phyloP scores from a whole-genome alignment of 2,797 vertebrate species.

The Antennarius maculatus region DNA sequence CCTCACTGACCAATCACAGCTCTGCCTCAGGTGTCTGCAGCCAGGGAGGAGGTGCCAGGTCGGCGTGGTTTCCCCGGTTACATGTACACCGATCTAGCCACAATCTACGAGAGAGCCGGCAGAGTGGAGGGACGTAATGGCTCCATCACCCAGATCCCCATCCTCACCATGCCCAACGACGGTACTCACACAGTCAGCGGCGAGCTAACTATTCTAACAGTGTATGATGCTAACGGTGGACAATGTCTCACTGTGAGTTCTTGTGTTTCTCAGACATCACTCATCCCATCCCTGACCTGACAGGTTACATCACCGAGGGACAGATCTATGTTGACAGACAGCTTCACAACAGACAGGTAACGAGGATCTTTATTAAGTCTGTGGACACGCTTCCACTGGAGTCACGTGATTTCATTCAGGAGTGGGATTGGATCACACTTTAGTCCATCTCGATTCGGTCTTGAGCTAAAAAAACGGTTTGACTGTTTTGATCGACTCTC shows the following conservation, averaged over 20 bases:
- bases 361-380: too few relatives aligned
- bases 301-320: slow-evolving; percentile 87
- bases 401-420: too few relatives aligned
- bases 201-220: too few relatives aligned
- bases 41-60: slow-evolving; percentile 85
- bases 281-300: slow-evolving; percentile 87
- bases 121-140: slow-evolving; percentile 85
- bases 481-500: too few relatives aligned
- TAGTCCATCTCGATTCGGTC: too few relatives aligned
- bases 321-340: slow-evolving; percentile 87
- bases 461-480: too few relatives aligned
- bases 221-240: too few relatives aligned
- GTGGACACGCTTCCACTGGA: too few relatives aligned
- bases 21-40: slow-evolving; percentile 81
- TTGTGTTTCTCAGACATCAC: slow-evolving; percentile 79
- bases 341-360: slow-evolving; percentile 88
- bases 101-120: slow-evolving; percentile 86
- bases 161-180: slow-evolving; percentile 89
- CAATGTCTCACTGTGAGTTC: too few relatives aligned
- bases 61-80: slow-evolving; percentile 87
- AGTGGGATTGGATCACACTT: too few relatives aligned
- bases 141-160: slow-evolving; percentile 88
- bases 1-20: too few relatives aligned
- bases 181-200: slow-evolving; percentile 54
- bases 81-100: slow-evolving; percentile 89